A percentile compares a stretch with the other conserved stretches of the same genome.
Evolutionary conservation across 2,797 vertebrate genomes (phyloP).

Genomic region (Telmatherina bonti): DNA sequence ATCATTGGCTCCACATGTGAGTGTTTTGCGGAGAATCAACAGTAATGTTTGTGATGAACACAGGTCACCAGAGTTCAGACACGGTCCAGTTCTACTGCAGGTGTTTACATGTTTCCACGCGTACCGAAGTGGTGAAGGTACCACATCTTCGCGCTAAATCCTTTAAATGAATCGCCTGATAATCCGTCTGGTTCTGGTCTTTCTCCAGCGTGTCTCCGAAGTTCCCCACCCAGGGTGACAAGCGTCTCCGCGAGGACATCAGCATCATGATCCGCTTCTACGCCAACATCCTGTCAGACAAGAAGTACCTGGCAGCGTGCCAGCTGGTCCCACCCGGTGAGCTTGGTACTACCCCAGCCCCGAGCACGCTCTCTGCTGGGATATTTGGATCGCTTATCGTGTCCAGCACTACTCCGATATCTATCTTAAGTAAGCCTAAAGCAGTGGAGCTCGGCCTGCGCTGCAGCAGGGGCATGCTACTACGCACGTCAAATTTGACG

Average conservation of each 20-base stretch:
- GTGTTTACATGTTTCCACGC: too few species aligned
- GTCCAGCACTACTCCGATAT: constrained; percentile 88
- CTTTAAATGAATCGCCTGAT: neutral
- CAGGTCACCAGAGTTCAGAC: too few species aligned
- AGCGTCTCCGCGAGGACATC: constrained; percentile 95
- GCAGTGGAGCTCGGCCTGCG: constrained; percentile 66
- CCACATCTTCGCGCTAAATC: too few species aligned
- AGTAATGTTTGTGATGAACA: too few species aligned
- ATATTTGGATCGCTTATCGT: constrained; percentile 89
- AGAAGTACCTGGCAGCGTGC: constrained; percentile 96
- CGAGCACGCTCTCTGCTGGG: constrained; percentile 84
- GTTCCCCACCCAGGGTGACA: constrained; percentile 95
- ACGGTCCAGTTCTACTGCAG: too few species aligned
- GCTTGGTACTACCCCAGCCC: constrained; percentile 83
- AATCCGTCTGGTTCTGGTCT: neutral
- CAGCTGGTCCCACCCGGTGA: constrained; percentile 95
- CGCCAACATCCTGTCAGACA: constrained; percentile 97
- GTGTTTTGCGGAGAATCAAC: too few species aligned
- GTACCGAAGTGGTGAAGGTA: too few species aligned
- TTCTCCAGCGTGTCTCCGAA: constrained; percentile 89
- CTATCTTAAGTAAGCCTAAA: constrained; percentile 86
- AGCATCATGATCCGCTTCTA: constrained; percentile 96
- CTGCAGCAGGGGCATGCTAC: constrained; percentile 76
- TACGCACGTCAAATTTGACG: constrained; percentile 74
- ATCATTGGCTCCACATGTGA: too few species aligned